These are phyloP conservation scores for Ptilorrhoa leucosticta DNA, from an alignment of 2,113 vertebrate species.

Conservation along the genomic window DNA sequence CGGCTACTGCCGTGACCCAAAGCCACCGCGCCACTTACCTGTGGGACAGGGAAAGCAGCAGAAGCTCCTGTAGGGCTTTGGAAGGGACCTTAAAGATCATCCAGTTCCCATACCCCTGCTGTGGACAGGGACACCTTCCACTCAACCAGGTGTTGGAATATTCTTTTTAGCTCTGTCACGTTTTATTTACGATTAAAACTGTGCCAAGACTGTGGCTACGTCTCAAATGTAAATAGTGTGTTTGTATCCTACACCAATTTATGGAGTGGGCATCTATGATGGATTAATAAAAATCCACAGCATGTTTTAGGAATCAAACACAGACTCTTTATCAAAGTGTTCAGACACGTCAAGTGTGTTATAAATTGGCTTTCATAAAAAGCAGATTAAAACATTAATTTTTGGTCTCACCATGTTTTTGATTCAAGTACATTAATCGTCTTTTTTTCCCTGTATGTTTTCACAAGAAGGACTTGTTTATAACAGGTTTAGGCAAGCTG, in stretches of 20 bases:
- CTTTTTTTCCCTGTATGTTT: not conserved
- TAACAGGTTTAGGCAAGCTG: not conserved
- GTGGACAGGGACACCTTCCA: not conserved
- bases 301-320: not conserved
- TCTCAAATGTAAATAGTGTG: not conserved
- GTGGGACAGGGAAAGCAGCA: not conserved
- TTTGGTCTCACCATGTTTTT: not conserved
- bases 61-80: not conserved
- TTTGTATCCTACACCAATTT: not conserved
- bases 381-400: not conserved
- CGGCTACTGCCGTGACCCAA: fast-evolving
- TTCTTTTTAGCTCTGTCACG: not conserved
- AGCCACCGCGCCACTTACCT: fast-evolving
- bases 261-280: not conserved
- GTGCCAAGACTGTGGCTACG: not conserved
- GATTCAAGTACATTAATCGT: not conserved
- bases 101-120: not conserved
- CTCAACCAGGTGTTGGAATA: not conserved
- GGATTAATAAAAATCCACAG: not conserved
- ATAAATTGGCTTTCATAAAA: not conserved
- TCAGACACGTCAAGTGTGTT: not conserved
- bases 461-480: not conserved
- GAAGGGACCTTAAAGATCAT: not conserved
- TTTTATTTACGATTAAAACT: not conserved
- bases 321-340: not conserved